Conservation (phyloP, 2,113 vertebrate genomes). For the Pampusana beccarii region DNA sequence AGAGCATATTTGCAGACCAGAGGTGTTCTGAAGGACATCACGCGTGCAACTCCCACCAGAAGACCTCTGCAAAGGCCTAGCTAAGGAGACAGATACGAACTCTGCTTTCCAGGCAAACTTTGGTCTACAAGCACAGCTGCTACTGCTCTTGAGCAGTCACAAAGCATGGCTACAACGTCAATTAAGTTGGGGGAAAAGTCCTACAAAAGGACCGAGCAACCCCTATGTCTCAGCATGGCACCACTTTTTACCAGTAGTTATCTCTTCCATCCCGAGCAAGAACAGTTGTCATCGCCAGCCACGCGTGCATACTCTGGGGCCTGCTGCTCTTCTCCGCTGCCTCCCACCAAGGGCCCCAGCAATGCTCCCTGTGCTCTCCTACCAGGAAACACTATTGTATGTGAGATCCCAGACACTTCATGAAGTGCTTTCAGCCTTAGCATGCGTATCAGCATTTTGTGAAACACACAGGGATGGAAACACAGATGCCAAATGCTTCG, state of each 20-base stretch:
- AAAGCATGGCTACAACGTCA: background rate
- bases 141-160: background rate
- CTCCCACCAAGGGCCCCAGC: background rate
- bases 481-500: background rate
- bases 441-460: background rate
- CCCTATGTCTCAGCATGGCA: rapidly evolving
- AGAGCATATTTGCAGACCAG: background rate
- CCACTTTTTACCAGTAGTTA: background rate
- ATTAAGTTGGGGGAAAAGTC: background rate
- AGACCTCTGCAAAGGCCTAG: background rate
- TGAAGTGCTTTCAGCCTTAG: constrained; percentile 21
- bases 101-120: background rate
- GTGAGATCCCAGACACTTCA: background rate
- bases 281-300: background rate
- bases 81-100: background rate
- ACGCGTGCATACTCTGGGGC: background rate
- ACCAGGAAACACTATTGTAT: background rate
- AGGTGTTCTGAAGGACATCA: background rate
- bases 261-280: background rate
- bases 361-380: background rate
- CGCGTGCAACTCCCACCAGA: background rate
- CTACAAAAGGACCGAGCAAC: background rate
- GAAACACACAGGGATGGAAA: background rate
- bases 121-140: background rate
- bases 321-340: background rate